Conservation (phyloP, 1,140 invertebrate genomes). For the Bombyx mori region DNA sequence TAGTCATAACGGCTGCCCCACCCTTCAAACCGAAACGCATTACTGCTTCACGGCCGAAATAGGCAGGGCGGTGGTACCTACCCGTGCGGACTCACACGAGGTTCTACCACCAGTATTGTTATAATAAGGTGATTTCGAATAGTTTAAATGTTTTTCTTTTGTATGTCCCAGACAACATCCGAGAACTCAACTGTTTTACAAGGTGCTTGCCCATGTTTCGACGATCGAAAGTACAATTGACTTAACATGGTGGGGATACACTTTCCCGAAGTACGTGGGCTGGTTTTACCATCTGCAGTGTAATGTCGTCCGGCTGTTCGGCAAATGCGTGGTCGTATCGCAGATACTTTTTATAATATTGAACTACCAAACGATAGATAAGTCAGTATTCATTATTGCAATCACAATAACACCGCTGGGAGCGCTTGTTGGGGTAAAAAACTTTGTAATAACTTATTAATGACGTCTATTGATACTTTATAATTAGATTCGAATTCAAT, state of each 20-base stretch:
- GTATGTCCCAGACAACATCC: constrained; percentile 19
- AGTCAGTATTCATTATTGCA: not conserved
- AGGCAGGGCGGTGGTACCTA: no score
- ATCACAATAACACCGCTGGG: constrained; percentile 1
- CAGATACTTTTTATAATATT: not conserved
- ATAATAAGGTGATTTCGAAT: not conserved
- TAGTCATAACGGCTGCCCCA: no score
- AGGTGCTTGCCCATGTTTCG: constrained; percentile 6
- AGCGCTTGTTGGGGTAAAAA: not conserved
- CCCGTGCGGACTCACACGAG: no score
- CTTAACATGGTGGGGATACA: constrained; percentile 1
- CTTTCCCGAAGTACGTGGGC: not conserved
- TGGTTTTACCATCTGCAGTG: not conserved
- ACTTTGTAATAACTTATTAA: no score
- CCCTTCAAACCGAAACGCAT: no score
- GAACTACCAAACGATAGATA: not conserved
- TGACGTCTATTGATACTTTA: no score
- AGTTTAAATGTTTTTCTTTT: not conserved
- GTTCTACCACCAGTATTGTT: no score
- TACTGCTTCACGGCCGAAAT: no score
- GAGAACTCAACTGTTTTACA: constrained; percentile 22
- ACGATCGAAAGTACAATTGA: not conserved
- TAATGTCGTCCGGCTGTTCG: constrained; percentile 6
- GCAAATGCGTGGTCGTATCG: not conserved
- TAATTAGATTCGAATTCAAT: no score